These are phyloP conservation scores for Syrista parreyssii DNA, from an alignment of 2,888 invertebrate genomes.

Conservation along the genomic window DNA sequence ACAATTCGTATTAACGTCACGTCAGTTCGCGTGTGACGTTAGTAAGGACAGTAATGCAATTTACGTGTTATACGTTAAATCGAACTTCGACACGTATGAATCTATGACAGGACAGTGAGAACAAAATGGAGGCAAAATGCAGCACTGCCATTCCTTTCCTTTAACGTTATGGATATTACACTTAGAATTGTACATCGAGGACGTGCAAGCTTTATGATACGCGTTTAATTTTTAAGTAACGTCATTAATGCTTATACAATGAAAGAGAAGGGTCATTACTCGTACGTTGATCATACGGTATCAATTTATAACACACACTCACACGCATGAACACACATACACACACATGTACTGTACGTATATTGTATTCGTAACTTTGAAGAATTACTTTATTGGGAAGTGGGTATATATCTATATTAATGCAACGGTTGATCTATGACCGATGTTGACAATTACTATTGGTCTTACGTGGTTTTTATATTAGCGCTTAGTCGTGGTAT, in stretches of 20 bases:
- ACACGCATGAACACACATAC: not conserved
- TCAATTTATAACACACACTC: not conserved
- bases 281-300: slow-evolving; percentile 1
- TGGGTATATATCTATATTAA: not conserved
- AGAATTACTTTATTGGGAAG: not conserved
- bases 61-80: not conserved
- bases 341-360: not conserved
- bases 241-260: slow-evolving; percentile 7
- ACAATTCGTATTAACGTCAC: not conserved
- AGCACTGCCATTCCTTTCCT: not conserved
- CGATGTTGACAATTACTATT: slow-evolving; percentile 3
- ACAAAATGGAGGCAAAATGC: not conserved
- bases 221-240: not conserved
- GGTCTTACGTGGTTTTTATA: slow-evolving; percentile 14
- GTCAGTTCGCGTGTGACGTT: not conserved
- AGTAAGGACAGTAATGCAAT: not conserved
- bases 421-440: not conserved
- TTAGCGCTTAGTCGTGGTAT: slow-evolving; percentile 6
- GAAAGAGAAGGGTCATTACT: slow-evolving; percentile 3
- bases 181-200: slow-evolving; percentile 16
- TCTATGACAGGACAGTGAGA: not conserved
- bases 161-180: not conserved
- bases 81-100: not conserved
- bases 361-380: not conserved
- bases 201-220: slow-evolving; percentile 5